phyloP scores from a whole-genome alignment of 2,888 invertebrate genomes.

The Drosophila quinaria region DNA sequence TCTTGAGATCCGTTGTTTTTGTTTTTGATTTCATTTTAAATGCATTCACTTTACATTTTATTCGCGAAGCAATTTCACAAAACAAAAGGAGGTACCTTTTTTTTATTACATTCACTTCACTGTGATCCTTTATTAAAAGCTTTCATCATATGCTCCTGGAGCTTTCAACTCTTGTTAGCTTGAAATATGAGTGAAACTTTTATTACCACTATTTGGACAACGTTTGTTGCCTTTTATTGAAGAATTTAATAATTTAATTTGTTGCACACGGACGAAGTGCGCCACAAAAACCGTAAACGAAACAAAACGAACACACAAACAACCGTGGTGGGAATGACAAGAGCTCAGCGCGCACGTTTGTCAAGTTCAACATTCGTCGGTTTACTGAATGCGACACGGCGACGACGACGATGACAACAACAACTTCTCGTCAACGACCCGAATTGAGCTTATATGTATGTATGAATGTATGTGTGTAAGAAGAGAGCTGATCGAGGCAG shows the following conservation, averaged over 20 bases:
- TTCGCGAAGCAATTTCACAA: background rate
- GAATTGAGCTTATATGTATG: conserved; percentile 25
- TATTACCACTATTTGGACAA: conserved; percentile 6
- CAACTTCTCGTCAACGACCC: conserved; percentile 47
- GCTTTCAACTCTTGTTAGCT: conserved; percentile 6
- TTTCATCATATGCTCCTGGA: conserved; percentile 17
- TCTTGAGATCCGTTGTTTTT: conserved; percentile 42
- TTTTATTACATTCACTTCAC: conserved; percentile 3
- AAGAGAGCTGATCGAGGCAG: conserved; percentile 30
- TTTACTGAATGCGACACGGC: conserved; percentile 71
- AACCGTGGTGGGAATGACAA: conserved; percentile 17
- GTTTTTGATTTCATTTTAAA: conserved; percentile 27
- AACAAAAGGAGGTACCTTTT: conserved; percentile 6
- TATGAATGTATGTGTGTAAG: too few species aligned
- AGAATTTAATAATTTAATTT: conserved; percentile 15
- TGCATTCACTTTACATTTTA: conserved; percentile 51
- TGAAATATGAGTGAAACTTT: background rate
- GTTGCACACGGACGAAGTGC: conserved; percentile 2
- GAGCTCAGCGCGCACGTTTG: conserved; percentile 66
- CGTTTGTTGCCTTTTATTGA: conserved; percentile 6
- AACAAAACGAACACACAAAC: conserved; percentile 15
- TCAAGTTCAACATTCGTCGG: conserved; percentile 80
- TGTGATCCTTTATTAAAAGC: conserved; percentile 11
- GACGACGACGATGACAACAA: conserved; percentile 36
- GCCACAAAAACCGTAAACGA: conserved; percentile 12